Evolutionary conservation across 1,140 invertebrate species (phyloP), one percentile per base, ranked within the genome.

Genomic region (Stenopsyche tienmushanensis): DNA sequence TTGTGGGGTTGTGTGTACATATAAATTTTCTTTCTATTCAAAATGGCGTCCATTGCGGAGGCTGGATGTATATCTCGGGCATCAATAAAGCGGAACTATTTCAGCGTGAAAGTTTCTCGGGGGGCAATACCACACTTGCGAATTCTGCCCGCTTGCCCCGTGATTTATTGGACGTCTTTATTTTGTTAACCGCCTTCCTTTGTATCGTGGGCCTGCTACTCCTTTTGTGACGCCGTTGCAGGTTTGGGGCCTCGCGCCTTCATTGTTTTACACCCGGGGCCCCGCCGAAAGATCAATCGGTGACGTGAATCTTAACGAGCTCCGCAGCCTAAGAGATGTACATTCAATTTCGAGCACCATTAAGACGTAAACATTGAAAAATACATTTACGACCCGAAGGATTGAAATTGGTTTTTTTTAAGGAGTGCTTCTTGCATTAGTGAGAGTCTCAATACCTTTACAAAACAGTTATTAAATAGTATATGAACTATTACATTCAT

Each of bases 91-190:
- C 44, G 44, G 44, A 47, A 47, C 44, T 20, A 47, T 47, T 47
- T 47, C 18, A 5, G 3, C 44, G 44, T 13, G 44, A 20, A 47
- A 47, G 44, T 47, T 47, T 47, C 44, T n/a, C n/a, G n/a, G n/a
- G n/a, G n/a, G n/a, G n/a, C n/a, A n/a, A n/a, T n/a, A 18, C 44
- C 44, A 47, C 29, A 24, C 29, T 57, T 41, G 53, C 55, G 55
- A 58, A 58, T 58, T 45, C 55, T 21, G 29, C 8, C 52, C n/a
- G 55, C 29, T 54, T 20, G 41, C 3, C 34, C n/a, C 26, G 47
- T 63, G 60, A 63, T 63, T 63, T 63, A 63, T 63, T 52, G 60
- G 26, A 53, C 47, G 45, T 63, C 60, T 63, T 63, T 63, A 63
- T 63, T 63, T 26, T 20, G 60, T 63, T 63, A 63, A 63, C 60